Base-by-base conservation (phyloP, 2,113 vertebrate species). In the Sigmodon hispidus region DNA sequence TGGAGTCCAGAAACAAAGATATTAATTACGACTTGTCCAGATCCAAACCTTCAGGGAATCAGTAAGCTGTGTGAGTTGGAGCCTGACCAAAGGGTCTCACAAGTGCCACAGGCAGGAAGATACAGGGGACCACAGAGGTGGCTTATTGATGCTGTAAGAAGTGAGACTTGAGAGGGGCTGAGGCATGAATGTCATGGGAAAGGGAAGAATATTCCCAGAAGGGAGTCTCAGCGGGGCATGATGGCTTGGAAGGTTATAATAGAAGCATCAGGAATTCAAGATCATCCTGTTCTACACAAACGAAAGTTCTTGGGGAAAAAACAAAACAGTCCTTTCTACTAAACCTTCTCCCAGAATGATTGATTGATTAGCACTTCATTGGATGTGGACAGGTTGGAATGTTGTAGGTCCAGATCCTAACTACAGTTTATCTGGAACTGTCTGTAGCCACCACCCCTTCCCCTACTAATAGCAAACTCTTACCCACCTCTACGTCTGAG, bases 21-120 rank as follows among this genome's bases (percentile, higher is more conserved):
- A 94, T 93, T 95, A 85, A 93, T 96, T 80, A 90, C 90, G 80
- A 55, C 55, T 91, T 75, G 48, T 65, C 26, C 75, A n/a, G 13
- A 29, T 34, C 24, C n/a, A 75, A 16, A 43, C 31, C 84, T 94
- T 87, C 85, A 61, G 94, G 87, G 84, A 94, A 50, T 13, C 17
- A 50, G 26, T 61, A 26, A 73, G 13, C 21, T 7, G 16, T 11
- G 19, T 1, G 50, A 43, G 69, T 7, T 26, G n/a, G 9, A 24
- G 24, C 29, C 50, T 21, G n/a, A 31, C 36, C 86, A 73, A 0
- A 29, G 50, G 50, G n/a, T 67, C 63, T 36, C 45, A 21, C 19
- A 65, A 48, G 61, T 36, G 45, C 45, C 36, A 29, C 0, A 9
- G 83, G 26, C 67, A 69, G 2, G 3, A 34, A 40, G 43, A 29